These are phyloP conservation scores for Poecilia picta DNA, from an alignment of 2,797 vertebrate genomes.

Conservation along the genomic window DNA sequence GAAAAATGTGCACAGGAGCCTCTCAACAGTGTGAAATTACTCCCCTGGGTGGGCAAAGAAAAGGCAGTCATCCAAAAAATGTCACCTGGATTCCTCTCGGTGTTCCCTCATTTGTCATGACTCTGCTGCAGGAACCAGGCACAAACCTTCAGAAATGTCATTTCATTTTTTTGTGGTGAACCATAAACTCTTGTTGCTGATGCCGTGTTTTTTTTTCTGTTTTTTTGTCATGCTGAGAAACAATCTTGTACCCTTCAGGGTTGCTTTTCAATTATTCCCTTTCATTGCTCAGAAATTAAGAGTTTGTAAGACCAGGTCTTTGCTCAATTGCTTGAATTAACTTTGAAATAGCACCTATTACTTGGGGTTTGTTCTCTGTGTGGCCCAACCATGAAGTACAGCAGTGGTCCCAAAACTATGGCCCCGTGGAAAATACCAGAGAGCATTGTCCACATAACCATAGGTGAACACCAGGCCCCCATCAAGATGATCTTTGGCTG, in stretches of 20 bases:
- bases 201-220: constrained; percentile 45
- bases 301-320: not conserved
- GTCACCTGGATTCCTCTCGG: constrained; percentile 68
- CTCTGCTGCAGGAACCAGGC: constrained; percentile 31
- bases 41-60: constrained; percentile 72
- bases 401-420: too few species aligned
- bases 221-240: constrained; percentile 52
- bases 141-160: constrained; percentile 39
- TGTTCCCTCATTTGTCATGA: constrained; percentile 72
- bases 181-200: constrained; percentile 54
- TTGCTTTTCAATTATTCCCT: constrained; percentile 33
- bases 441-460: too few species aligned
- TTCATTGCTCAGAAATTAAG: constrained; percentile 18
- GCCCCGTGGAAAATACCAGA: too few species aligned
- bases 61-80: constrained; percentile 72
- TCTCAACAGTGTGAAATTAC: constrained; percentile 71
- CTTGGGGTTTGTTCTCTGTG: constrained; percentile 6
- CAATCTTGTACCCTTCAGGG: constrained; percentile 29
- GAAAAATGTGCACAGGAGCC: constrained; percentile 67
- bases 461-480: too few species aligned
- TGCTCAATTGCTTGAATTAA: constrained; percentile 7
- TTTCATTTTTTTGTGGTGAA: constrained; percentile 25
- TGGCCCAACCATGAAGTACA: not conserved
- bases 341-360: not conserved
- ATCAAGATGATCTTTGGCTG: too few species aligned